Conservation (phyloP, 1,140 invertebrate species). For the Episyrphus balteatus region DNA sequence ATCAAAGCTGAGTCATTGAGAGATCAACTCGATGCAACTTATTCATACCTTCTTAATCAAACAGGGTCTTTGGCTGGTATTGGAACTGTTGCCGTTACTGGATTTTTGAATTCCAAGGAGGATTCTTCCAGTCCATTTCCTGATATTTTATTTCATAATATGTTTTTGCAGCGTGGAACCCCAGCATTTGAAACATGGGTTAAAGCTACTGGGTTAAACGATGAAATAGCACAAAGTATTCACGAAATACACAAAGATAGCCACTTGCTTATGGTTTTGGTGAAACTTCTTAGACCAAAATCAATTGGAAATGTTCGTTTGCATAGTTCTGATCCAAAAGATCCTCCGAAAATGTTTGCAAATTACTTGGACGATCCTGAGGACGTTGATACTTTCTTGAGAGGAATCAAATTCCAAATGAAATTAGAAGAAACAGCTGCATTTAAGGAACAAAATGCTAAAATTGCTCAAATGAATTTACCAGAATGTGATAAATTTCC, state of each 20-base stretch:
- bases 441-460: constrained; percentile 45
- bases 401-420: constrained; percentile 50
- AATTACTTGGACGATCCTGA: constrained; percentile 53
- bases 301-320: constrained; percentile 57
- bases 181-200: constrained; percentile 61
- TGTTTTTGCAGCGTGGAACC: constrained; percentile 40
- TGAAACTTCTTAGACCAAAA: constrained; percentile 59
- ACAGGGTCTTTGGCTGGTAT: constrained; percentile 40
- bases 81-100: constrained; percentile 27
- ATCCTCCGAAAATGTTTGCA: constrained; percentile 57
- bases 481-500: constrained; percentile 44
- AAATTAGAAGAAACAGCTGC: constrained; percentile 44
- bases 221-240: constrained; percentile 64
- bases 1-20: constrained; percentile 8
- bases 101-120: constrained; percentile 36
- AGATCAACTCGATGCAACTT: constrained; percentile 13
- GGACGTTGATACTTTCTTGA: constrained; percentile 53
- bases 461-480: constrained; percentile 43
- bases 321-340: constrained; percentile 51
- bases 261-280: constrained; percentile 45
- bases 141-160: constrained; percentile 26
- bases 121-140: constrained; percentile 18
- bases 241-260: constrained; percentile 65
- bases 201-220: constrained; percentile 71
- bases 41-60: constrained; percentile 24